Base-by-base conservation (phyloP, 2,797 vertebrate species). In the Eospalax fontanierii region DNA sequence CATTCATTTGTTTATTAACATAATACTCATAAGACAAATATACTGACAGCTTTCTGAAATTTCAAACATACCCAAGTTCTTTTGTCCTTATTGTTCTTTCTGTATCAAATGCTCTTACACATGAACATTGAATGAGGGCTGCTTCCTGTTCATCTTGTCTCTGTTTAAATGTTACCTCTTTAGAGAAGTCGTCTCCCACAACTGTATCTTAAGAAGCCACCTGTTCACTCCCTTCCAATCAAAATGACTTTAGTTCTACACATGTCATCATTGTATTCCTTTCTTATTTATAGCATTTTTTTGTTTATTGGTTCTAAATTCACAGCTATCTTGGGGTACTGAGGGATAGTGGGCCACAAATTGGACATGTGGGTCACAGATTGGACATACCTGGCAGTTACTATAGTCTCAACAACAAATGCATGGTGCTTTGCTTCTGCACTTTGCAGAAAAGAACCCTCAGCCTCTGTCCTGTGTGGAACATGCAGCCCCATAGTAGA, bases 401-500 rank as follows among this genome's bases (percentile, higher is more conserved):
- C 35, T 91, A n/a, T 35, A 85, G 83, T 90, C 28, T 6, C 30
- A 24, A 74, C 57, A 57, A 74, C 70, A 90, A 83, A 78, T 85
- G 33, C n/a, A 22, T 33, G 43, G 54, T 61, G 24, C 74, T 93
- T 28, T 89, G n/a, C 30, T 80, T 30, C 21, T 85, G 38, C 18
- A 65, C 50, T 71, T 87, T 89, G 30, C 59, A 54, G 24, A 19
- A 65, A 93, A 57, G 66, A 92, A 28, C 33, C 65, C 80, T 68
- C 26, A 87, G 15, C 50, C 73, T 59, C 76, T 90, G 11, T 26
- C 40, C 54, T 54, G 16, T 78, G 15, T 65, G 68, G 46, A 91
- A 68, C 46, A 91, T 74, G 68, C 84, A 89, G 63, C 40, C 50
- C 46, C 83, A 24, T 12, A 89, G 89, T 46, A 89, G 81, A 86